Conservation (phyloP, 2,113 vertebrate genomes). For the Ochotona princeps region DNA sequence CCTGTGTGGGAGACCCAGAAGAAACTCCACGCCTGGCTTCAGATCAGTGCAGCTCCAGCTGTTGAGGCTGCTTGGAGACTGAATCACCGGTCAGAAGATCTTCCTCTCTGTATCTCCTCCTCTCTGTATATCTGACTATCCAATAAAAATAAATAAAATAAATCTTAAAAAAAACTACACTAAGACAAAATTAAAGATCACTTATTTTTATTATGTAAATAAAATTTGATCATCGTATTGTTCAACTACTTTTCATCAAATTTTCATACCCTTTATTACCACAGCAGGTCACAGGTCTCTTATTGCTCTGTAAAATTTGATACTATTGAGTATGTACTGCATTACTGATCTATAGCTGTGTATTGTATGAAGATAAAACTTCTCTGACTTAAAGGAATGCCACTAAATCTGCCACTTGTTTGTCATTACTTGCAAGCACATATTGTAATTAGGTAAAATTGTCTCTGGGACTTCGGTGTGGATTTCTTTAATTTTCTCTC, state of each 20-base stretch:
- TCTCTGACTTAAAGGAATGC: neutral
- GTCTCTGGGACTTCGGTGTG: neutral
- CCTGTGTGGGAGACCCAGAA: too few species aligned
- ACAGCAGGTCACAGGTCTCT: neutral
- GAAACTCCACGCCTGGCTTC: too few species aligned
- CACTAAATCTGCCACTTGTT: neutral
- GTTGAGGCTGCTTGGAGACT: too few species aligned
- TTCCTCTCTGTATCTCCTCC: too few species aligned
- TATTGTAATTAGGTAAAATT: neutral
- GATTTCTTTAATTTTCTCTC: neutral
- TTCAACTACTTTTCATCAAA: neutral
- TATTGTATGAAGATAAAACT: neutral
- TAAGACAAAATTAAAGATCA: neutral
- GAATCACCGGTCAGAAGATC: too few species aligned
- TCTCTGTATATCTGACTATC: too few species aligned
- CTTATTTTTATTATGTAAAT: neutral
- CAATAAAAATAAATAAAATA: too few species aligned
- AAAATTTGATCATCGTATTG: neutral
- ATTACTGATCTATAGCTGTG: neutral
- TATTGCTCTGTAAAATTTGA: neutral
- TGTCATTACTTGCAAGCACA: neutral
- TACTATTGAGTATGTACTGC: neutral
- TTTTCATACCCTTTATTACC: neutral
- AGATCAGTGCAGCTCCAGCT: too few species aligned
- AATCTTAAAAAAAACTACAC: too few species aligned